phyloP scores from a whole-genome alignment of 2,113 vertebrate species.

The Egretta garzetta region DNA sequence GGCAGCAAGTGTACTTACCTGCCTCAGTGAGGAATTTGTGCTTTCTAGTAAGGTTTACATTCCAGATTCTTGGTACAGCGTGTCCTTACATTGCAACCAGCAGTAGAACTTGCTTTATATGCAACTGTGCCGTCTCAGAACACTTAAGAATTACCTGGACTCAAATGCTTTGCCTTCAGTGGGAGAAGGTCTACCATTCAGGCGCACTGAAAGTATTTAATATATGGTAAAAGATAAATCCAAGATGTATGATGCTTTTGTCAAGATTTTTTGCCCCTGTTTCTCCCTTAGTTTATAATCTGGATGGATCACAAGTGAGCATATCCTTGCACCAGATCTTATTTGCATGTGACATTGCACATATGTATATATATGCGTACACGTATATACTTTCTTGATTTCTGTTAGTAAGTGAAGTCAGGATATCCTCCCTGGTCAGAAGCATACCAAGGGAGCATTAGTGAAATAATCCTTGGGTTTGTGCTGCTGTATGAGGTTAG shows the following conservation, averaged over 20 bases:
- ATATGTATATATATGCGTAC: too few species aligned
- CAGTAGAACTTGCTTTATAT: background rate
- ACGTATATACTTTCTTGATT: background rate
- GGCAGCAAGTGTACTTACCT: background rate
- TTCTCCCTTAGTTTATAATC: background rate
- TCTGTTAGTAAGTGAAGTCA: background rate
- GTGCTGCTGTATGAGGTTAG: background rate
- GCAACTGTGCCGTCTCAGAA: background rate
- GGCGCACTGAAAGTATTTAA: background rate
- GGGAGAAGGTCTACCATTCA: background rate
- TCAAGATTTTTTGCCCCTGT: background rate
- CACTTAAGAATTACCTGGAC: background rate
- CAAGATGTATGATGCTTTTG: background rate
- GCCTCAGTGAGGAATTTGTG: background rate
- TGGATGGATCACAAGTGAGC: background rate
- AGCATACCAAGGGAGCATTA: background rate
- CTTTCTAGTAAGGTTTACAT: background rate
- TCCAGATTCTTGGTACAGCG: background rate
- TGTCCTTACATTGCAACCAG: background rate
- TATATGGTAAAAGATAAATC: background rate
- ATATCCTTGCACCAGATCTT: background rate
- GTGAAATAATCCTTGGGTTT: background rate
- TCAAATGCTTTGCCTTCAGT: background rate
- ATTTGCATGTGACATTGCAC: background rate
- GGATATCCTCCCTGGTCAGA: background rate